phyloP scores from a whole-genome alignment of 2,797 vertebrate species.

The Taenioides sp. region DNA sequence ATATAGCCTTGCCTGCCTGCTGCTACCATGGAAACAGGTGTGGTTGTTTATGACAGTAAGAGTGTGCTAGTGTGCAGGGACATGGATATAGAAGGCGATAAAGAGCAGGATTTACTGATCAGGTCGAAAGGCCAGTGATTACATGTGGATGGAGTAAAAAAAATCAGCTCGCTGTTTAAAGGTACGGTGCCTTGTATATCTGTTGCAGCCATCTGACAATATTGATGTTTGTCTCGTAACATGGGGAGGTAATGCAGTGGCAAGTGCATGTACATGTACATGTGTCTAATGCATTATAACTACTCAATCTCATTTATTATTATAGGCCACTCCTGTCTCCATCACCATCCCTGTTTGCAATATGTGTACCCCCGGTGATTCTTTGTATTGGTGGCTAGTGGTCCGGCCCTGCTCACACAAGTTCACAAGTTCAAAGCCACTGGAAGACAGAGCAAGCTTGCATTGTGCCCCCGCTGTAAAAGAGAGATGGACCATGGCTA shows the following conservation, averaged over 20 bases:
- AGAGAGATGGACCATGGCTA: slow-evolving; percentile 75
- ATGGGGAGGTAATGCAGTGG: slow-evolving; percentile 43
- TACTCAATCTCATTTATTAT: slow-evolving; percentile 37
- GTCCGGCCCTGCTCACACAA: slow-evolving; percentile 57
- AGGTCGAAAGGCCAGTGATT: slow-evolving; percentile 60
- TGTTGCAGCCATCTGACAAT: slow-evolving; percentile 50
- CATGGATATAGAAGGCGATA: slow-evolving; percentile 55
- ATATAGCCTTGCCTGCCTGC: slow-evolving; percentile 67
- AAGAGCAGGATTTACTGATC: slow-evolving; percentile 64
- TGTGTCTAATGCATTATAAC: slow-evolving; percentile 41
- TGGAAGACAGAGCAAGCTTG: slow-evolving; percentile 51
- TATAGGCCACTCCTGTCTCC: slow-evolving; percentile 21
- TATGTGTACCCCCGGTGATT: slow-evolving; percentile 39
- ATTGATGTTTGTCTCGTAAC: slow-evolving; percentile 53
- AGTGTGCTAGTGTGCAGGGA: slow-evolving; percentile 68
- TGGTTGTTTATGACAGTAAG: slow-evolving; percentile 81
- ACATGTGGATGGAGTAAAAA: slow-evolving; percentile 64
- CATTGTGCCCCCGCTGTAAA: slow-evolving; percentile 58
- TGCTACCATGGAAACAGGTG: slow-evolving; percentile 83
- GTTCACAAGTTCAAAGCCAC: slow-evolving; percentile 72
- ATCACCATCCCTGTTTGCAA: slow-evolving; percentile 25
- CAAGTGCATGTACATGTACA: slow-evolving; percentile 59
- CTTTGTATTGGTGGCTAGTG: slow-evolving; percentile 33
- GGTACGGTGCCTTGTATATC: slow-evolving; percentile 62
- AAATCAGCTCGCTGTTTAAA: slow-evolving; percentile 53